Percentiles rank a stretch among this genome's conserved stretches.
Evolutionary conservation across 2,113 vertebrate genomes (phyloP).

Genomic region (Melanerpes aurifrons): DNA sequence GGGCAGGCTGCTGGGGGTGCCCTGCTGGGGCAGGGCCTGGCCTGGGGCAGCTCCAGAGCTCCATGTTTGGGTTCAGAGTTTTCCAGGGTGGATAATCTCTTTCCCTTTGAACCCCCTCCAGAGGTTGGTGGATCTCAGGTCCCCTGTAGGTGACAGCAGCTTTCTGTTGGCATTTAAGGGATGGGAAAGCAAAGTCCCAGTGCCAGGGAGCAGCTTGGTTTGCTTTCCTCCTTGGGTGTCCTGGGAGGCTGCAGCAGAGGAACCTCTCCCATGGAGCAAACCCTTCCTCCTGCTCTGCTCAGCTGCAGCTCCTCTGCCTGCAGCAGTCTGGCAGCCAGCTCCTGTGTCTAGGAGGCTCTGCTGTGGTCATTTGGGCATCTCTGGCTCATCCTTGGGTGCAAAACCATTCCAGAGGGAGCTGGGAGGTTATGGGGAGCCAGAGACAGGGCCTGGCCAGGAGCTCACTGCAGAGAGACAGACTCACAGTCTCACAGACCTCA

Average conservation of each 20-base stretch:
- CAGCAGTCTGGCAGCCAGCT: rapidly evolving
- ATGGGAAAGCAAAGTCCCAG: not conserved
- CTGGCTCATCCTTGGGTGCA: not conserved
- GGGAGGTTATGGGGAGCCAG: not conserved
- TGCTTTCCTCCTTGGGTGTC: not conserved
- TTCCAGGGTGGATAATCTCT: not conserved
- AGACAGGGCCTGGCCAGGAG: not conserved
- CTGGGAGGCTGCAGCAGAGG: not conserved
- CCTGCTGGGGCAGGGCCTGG: too few relatives aligned
- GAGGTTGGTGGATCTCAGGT: not conserved
- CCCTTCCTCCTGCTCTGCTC: not conserved
- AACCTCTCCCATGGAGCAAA: rapidly evolving
- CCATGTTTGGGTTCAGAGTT: not conserved
- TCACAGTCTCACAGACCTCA: too few relatives aligned
- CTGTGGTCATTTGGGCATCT: rapidly evolving
- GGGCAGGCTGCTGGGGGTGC: too few relatives aligned
- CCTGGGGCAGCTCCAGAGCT: too few relatives aligned
- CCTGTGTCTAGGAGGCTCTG: rapidly evolving
- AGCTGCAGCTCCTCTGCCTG: not conserved
- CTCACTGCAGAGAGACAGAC: not conserved
- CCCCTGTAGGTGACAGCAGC: not conserved
- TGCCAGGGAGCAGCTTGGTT: not conserved
- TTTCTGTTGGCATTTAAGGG: not conserved
- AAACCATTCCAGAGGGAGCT: not conserved
- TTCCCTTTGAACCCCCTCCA: not conserved